These are phyloP conservation scores for Vulpes ferrilata DNA, from an alignment of 2,113 vertebrate species.

Conservation along the genomic window DNA sequence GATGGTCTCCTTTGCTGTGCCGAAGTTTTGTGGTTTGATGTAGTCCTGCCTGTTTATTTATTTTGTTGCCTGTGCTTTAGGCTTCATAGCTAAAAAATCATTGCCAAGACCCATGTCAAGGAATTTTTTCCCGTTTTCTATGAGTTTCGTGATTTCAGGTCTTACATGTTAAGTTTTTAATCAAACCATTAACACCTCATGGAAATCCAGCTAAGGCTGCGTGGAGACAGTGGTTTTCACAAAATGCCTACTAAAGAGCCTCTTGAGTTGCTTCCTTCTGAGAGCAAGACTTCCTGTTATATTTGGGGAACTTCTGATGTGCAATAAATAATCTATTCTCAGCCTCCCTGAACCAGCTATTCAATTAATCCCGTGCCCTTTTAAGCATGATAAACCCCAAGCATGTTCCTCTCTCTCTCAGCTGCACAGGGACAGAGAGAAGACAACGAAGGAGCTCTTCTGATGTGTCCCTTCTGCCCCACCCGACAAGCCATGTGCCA, in stretches of 20 bases:
- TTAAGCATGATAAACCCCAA: not conserved
- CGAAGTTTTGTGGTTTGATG: not conserved
- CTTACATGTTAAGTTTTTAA: not conserved
- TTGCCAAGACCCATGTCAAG: not conserved
- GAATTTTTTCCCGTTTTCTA: not conserved
- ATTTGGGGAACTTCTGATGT: not conserved
- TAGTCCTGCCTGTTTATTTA: not conserved
- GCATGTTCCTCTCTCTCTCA: not conserved
- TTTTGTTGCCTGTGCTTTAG: not conserved
- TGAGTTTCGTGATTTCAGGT: not conserved
- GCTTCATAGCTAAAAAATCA: not conserved
- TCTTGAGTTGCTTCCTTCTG: not conserved
- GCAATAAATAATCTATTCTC: not conserved
- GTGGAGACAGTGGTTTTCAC: not conserved
- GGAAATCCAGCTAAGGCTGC: not conserved
- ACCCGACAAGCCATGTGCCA: not conserved
- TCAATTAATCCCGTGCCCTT: not conserved
- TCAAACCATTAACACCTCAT: conserved; percentile 1
- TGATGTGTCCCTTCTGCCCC: rapidly evolving
- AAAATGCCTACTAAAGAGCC: not conserved
- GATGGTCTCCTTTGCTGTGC: not conserved
- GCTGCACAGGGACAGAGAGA: not conserved
- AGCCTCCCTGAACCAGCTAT: not conserved
- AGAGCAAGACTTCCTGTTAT: not conserved
- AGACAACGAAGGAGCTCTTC: not conserved